phyloP scores from a whole-genome alignment of 1,140 invertebrate species.

The Sinella curviseta region DNA sequence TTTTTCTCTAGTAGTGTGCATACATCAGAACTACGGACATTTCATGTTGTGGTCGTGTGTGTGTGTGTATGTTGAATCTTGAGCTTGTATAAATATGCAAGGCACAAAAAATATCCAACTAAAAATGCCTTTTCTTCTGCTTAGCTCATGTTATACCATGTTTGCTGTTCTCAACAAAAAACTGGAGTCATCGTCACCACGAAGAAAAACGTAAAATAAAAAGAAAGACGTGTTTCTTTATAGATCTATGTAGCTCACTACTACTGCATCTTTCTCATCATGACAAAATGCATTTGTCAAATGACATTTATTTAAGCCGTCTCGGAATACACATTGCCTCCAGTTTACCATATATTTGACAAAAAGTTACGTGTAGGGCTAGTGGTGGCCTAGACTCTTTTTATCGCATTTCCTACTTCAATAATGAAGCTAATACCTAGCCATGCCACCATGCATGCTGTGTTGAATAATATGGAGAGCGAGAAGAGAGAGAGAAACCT shows the following conservation, averaged over 20 bases:
- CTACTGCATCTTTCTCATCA: slow-evolving; percentile 13
- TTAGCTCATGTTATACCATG: background rate
- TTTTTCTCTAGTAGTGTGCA: background rate
- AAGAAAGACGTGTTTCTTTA: background rate
- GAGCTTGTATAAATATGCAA: background rate
- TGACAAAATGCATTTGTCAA: slow-evolving; percentile 19
- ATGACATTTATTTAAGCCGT: slow-evolving; percentile 19
- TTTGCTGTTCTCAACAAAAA: background rate
- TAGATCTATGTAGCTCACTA: background rate
- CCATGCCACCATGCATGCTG: too few relatives aligned
- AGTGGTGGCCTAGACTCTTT: too few relatives aligned
- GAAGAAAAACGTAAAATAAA: background rate
- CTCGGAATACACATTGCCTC: background rate
- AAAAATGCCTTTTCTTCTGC: background rate
- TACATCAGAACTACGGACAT: background rate
- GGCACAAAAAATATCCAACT: background rate
- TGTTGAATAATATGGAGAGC: too few relatives aligned
- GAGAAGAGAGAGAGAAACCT: too few relatives aligned
- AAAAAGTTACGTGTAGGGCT: too few relatives aligned
- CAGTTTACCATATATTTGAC: background rate
- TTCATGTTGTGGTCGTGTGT: background rate
- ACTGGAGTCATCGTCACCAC: background rate
- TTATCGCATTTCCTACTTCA: too few relatives aligned
- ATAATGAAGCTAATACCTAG: too few relatives aligned
- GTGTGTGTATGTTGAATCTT: background rate